A percentile compares a stretch with the other conserved stretches of the same genome.
phyloP scores from a whole-genome alignment of 2,888 invertebrate species.

The Pammene fasciana region DNA sequence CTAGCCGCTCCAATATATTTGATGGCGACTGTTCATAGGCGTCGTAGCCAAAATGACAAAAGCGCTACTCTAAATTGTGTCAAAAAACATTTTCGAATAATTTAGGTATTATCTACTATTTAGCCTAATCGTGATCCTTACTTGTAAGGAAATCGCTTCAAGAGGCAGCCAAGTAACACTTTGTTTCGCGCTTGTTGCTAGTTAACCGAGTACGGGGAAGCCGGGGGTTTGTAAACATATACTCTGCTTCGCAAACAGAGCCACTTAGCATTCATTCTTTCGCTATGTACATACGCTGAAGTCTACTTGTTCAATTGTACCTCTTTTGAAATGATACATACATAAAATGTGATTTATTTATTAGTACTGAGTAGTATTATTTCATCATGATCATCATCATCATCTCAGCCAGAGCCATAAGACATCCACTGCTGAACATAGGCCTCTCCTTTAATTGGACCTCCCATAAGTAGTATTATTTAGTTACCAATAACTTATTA shows the following conservation, averaged over 20 bases:
- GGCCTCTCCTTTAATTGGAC: too few species aligned
- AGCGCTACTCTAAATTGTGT: too few species aligned
- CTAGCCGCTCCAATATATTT: too few species aligned
- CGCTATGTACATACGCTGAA: slow-evolving; percentile 1
- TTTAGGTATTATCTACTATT: too few species aligned
- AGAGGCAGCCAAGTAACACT: slow-evolving; percentile 9
- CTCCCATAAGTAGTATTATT: too few species aligned
- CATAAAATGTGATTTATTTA: not conserved
- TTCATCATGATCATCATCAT: too few species aligned
- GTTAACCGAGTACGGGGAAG: slow-evolving; percentile 19
- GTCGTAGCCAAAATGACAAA: too few species aligned
- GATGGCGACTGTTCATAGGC: too few species aligned
- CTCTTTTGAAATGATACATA: not conserved
- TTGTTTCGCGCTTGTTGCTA: slow-evolving; percentile 15
- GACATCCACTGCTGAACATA: too few species aligned
- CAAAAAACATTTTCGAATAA: too few species aligned
- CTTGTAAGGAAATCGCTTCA: not conserved
- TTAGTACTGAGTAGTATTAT: too few species aligned
- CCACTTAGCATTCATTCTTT: slow-evolving; percentile 18
- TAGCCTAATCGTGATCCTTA: not conserved
- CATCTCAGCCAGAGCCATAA: too few species aligned
- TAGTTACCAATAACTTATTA: not conserved
- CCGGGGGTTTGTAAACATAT: slow-evolving; percentile 16
- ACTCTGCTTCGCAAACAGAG: slow-evolving; percentile 22
- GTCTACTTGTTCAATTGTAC: not conserved